Evolutionary conservation across 2,797 vertebrate genomes (phyloP), one percentile per base, ranked within the genome.

Genomic region (Propithecus perrieri): DNA sequence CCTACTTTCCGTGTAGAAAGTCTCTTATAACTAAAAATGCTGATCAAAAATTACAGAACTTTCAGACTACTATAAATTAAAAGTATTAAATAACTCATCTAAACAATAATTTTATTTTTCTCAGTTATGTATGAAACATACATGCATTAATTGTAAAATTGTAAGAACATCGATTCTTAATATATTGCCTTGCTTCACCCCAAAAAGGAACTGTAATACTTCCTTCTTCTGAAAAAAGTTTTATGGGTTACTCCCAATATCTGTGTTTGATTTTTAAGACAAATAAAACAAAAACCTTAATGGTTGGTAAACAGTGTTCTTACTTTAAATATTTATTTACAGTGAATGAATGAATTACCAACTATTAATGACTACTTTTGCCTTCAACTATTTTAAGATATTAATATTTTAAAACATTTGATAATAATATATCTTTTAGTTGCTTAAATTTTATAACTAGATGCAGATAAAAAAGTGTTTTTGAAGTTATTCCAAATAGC

Each of bases 251-350:
- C 4, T 50, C 22, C 48, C 17, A 59, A 15, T 48, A 33, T 76
- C n/a, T 83, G 10, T 57, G 20, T 59, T 85, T 85, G 41, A 53
- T 81, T 50, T 86, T 83, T 85, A 74, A 76, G 41, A 76, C 5
- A 81, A 89, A 85, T 61, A 76, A 33, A 78, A 28, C 3, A 79
- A 88, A 94, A 96, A 14, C 4, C 2, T 13, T 89, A 78, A 83
- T 53, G 26, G 10, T 4, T 72, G 1, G 2, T 55, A 89, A 65
- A 86, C 18, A 76, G 6, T 94, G 11, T 83, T 85, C 38, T 35
- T 69, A 50, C n/a, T 92, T 79, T 78, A 95, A 90, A 78, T 86
- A 90, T 75, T 69, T 74, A 81, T 30, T 75, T 85, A 78, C 8
- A 35, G 28, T 83, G 8, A 76, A 41, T 65, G 50, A 84, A 33